These are phyloP conservation scores for Hesperia comma DNA, from an alignment of 2,888 invertebrate genomes.

Conservation along the genomic window DNA sequence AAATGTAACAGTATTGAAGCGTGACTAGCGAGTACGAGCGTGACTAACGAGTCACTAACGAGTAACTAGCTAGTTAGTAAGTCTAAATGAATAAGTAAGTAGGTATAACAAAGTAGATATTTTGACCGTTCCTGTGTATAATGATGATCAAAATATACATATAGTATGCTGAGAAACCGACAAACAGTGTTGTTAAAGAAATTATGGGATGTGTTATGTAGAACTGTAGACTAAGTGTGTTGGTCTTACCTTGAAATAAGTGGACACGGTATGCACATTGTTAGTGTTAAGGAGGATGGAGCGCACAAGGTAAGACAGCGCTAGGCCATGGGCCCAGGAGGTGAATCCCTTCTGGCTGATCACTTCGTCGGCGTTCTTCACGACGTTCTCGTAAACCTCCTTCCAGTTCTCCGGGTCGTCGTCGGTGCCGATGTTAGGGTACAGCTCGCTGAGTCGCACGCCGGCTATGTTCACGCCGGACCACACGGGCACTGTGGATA, in stretches of 20 bases:
- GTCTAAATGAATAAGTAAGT: too few species aligned
- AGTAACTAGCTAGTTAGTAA: too few species aligned
- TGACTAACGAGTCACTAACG: too few species aligned
- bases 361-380: slow-evolving; percentile 93
- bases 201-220: too few species aligned
- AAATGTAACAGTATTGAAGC: too few species aligned
- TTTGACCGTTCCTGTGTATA: too few species aligned
- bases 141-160: too few species aligned
- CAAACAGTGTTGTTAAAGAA: too few species aligned
- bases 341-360: slow-evolving; percentile 95
- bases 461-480: slow-evolving; percentile 97
- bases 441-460: slow-evolving; percentile 90
- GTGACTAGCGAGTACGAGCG: too few species aligned
- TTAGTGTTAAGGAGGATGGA: slow-evolving; percentile 89
- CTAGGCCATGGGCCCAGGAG: slow-evolving; percentile 95
- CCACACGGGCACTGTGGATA: slow-evolving; percentile 92
- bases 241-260: slow-evolving; percentile 86
- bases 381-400: slow-evolving; percentile 90
- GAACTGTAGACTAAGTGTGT: too few species aligned
- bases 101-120: too few species aligned
- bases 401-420: slow-evolving; percentile 91
- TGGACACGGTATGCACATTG: slow-evolving; percentile 91
- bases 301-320: slow-evolving; percentile 88
- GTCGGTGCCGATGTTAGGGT: slow-evolving; percentile 88
- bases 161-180: too few species aligned